Evolutionary conservation across 2,113 vertebrate species (phyloP), one percentile per base, ranked within the genome.

Genomic region (Chitala chitala): DNA sequence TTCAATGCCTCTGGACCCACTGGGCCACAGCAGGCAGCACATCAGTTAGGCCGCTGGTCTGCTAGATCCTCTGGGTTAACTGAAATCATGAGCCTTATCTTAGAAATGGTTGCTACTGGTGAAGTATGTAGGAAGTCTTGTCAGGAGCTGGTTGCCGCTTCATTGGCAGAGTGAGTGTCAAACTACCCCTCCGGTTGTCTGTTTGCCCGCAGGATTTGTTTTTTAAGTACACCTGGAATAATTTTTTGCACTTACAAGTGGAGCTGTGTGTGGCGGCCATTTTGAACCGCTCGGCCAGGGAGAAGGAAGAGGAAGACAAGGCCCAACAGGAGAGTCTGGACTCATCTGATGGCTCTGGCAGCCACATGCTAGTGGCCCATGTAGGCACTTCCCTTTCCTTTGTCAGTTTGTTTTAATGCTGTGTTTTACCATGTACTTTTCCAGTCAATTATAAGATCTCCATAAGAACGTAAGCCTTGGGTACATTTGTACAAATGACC

Each of bases 201-300:
- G 22, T 2, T 15, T n/a, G 5, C 22, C 26, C n/a, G 0, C 80
- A 98, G 96, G 96, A 98, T 87, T 89, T 98, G 80, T 98, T 98
- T 88, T 98, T 98, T 85, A 94, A 94, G 83, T 98, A 96, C 88
- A 93, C 93, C 13, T 98, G 96, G 96, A 98, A 98, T 89, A 98
- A 98, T 85, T 98, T 98, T 82, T 86, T 98, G 90, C 96, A 98
- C 90, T 93, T 95, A 90, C 96, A 98, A 95, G 95, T 98, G 90
- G 96, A 98, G 77, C 83, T 98, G 75, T 98, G 96, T 73, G 87
- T 98, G 82, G 92, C 92, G 0, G 93, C 94, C 44, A 93, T 98
- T 71, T 86, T 98, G 78, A 94, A 93, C 3, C 94, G 94, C 63
- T 89, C 93, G 1, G 84, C 84, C 66, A 87, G 84, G 1, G 90